A percentile compares a stretch with the other conserved stretches of the same genome.
These are phyloP conservation scores for Odocoileus virginianus DNA, from an alignment of 2,113 vertebrate genomes.

Conservation along the genomic window DNA sequence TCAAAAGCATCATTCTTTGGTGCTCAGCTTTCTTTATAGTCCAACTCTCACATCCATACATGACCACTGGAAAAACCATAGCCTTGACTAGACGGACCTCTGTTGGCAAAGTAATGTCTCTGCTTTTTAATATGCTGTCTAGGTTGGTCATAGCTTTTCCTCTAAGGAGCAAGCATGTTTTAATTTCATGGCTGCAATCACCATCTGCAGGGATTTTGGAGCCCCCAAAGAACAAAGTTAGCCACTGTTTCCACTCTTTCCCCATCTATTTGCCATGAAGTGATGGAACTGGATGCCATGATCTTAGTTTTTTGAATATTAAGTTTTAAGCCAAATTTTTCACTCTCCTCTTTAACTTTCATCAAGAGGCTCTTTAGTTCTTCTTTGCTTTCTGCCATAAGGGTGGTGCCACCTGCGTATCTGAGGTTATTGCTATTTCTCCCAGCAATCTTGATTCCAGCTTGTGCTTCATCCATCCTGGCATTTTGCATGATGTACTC, in stretches of 20 bases:
- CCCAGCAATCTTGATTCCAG: background rate
- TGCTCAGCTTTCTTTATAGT: accelerated
- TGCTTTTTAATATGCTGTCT: background rate
- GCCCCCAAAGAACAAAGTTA: accelerated
- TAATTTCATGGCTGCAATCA: background rate
- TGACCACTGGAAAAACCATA: background rate
- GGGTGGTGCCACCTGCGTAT: background rate
- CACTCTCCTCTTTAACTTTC: background rate
- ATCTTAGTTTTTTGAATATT: background rate
- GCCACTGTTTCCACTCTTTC: background rate
- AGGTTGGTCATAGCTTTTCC: background rate
- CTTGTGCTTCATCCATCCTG: background rate
- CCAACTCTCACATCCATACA: background rate
- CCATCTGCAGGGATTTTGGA: background rate
- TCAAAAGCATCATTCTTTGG: background rate
- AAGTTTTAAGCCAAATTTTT: background rate
- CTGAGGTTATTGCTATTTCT: background rate
- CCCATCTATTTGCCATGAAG: background rate
- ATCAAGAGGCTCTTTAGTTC: background rate
- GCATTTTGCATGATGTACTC: background rate
- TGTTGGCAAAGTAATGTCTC: background rate
- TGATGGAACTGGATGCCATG: background rate
- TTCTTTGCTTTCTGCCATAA: background rate
- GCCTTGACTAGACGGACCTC: background rate
- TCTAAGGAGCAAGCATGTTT: background rate